Conservation (phyloP, 2,888 invertebrate species). For the Anaspis maculata region DNA sequence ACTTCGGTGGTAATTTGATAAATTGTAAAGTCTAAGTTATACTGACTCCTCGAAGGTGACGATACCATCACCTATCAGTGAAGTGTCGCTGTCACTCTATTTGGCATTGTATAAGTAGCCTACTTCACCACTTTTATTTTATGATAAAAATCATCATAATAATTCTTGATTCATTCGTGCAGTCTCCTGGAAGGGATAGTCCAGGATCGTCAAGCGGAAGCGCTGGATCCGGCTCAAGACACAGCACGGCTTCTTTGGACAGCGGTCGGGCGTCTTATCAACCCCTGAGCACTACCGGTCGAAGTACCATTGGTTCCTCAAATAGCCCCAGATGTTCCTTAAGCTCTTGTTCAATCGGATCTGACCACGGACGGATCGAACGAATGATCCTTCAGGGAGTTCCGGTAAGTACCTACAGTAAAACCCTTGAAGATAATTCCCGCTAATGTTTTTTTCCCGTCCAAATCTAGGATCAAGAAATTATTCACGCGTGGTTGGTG, state of each 20-base stretch:
- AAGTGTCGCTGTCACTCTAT: too few species aligned
- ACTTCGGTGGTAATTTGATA: too few species aligned
- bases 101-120: too few species aligned
- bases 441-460: background rate
- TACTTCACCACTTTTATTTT: too few species aligned
- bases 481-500: slow-evolving; percentile 89
- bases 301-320: slow-evolving; percentile 45
- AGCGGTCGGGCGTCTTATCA: slow-evolving; percentile 84
- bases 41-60: too few species aligned
- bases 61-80: too few species aligned
- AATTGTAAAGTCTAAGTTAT: too few species aligned
- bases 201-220: slow-evolving; percentile 84
- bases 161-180: background rate
- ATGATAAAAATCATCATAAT: too few species aligned
- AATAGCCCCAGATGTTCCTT: slow-evolving; percentile 62
- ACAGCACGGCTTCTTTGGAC: slow-evolving; percentile 83
- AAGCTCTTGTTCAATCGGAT: slow-evolving; percentile 69
- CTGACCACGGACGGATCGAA: slow-evolving; percentile 63
- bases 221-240: slow-evolving; percentile 78
- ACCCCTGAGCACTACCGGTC: slow-evolving; percentile 45
- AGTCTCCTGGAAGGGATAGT: slow-evolving; percentile 89
- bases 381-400: slow-evolving; percentile 62
- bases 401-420: slow-evolving; percentile 44
- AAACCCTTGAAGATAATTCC: background rate
- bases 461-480: slow-evolving; percentile 79